Percentiles rank a stretch among this genome's conserved stretches.
Conservation (phyloP, 2,797 vertebrate species). For the Salmo trutta region DNA sequence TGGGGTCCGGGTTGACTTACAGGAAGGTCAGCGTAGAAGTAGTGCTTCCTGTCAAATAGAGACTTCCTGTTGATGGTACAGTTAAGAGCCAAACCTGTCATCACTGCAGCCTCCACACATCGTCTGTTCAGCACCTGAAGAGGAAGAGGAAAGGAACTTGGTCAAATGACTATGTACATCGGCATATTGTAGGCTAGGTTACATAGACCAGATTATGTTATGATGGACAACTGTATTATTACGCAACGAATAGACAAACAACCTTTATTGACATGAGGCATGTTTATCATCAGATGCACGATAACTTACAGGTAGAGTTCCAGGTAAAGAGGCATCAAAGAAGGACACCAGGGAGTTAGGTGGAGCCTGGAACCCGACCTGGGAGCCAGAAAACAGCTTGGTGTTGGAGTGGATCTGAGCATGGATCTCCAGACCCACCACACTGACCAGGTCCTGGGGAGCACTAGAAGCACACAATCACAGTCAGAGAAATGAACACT, state of each 20-base stretch:
- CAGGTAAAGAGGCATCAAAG: constrained; percentile 95
- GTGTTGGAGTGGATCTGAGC: constrained; percentile 92
- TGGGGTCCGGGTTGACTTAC: constrained; percentile 78
- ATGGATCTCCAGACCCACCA: constrained; percentile 95
- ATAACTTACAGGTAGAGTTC: constrained; percentile 91
- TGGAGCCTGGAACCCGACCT: constrained; percentile 86
- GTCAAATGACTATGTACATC: too few relatives aligned
- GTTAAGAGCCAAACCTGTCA: constrained; percentile 91
- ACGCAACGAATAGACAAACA: too few relatives aligned
- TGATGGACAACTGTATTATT: too few relatives aligned
- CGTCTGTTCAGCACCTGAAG: constrained; percentile 90
- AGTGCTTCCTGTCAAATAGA: constrained; percentile 97
- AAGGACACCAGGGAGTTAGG: constrained; percentile 95
- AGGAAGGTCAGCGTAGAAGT: constrained; percentile 97
- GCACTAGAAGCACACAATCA: constrained; percentile 58
- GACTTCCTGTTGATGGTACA: constrained; percentile 94
- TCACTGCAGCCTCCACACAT: constrained; percentile 94
- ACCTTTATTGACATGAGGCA: neutral
- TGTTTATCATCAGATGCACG: neutral
- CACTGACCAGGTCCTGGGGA: constrained; percentile 79
- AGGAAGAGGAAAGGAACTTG: neutral
- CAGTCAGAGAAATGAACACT: neutral
- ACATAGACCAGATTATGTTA: too few relatives aligned
- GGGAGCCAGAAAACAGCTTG: constrained; percentile 93
- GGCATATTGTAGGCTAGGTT: too few relatives aligned